Percentiles rank a stretch among this genome's conserved stretches.
phyloP scores from a whole-genome alignment of 2,113 vertebrate genomes.

The Dicrurus megarhynchus region DNA sequence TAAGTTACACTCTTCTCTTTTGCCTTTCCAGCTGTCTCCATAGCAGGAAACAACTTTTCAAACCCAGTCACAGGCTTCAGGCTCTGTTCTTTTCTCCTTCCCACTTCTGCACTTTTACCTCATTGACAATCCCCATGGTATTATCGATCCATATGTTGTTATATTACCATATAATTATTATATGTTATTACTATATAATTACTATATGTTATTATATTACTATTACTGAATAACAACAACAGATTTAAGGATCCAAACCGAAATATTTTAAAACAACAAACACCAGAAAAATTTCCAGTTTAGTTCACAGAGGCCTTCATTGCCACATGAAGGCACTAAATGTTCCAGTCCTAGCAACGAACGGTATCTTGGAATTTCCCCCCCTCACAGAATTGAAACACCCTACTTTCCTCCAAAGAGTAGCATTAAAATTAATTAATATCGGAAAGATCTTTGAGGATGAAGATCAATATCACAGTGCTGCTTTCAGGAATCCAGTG shows the following conservation, averaged over 20 bases:
- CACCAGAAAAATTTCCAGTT: not conserved
- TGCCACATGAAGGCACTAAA: not conserved
- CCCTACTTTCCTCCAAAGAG: not conserved
- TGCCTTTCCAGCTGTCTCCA: not conserved
- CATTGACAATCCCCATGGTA: not conserved
- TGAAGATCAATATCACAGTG: constrained; percentile 18
- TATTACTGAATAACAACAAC: not conserved
- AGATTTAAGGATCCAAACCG: not conserved
- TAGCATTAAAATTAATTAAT: not conserved
- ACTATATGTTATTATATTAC: not conserved
- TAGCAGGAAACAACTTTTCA: not conserved
- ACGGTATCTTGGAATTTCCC: not conserved
- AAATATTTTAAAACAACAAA: not conserved
- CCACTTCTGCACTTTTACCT: not conserved
- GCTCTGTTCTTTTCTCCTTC: not conserved
- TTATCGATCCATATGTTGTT: not conserved
- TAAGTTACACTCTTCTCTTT: not conserved
- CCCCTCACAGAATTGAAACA: not conserved
- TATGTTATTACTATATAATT: not conserved
- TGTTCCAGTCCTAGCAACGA: rapidly evolving
- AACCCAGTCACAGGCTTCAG: not conserved
- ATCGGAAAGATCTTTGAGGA: constrained; percentile 12
- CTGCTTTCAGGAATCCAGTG: constrained; percentile 7
- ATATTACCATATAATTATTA: not conserved
- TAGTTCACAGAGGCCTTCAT: not conserved